Conservation (phyloP, 2,888 invertebrate species). For the Lobophora halterata region DNA sequence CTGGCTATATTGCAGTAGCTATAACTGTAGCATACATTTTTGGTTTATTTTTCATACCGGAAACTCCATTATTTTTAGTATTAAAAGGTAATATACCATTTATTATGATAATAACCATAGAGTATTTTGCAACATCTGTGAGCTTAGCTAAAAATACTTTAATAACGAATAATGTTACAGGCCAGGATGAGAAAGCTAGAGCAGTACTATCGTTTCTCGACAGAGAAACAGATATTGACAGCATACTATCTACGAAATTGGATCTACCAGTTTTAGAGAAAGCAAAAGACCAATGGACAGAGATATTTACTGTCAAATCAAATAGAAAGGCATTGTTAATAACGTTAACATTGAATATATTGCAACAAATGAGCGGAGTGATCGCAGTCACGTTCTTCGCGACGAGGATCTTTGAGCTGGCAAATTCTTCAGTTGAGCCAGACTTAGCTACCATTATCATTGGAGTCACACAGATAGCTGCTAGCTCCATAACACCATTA, state of each 20-base stretch:
- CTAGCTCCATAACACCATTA: slow-evolving; percentile 43
- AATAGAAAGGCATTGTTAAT: slow-evolving; percentile 49
- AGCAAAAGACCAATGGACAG: slow-evolving; percentile 35
- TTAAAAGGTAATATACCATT: slow-evolving; percentile 37
- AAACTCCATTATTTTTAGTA: slow-evolving; percentile 46
- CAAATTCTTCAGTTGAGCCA: slow-evolving; percentile 43
- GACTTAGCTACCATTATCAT: slow-evolving; percentile 50
- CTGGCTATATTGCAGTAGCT: slow-evolving; percentile 35
- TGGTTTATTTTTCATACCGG: slow-evolving; percentile 39
- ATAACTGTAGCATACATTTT: slow-evolving; percentile 29
- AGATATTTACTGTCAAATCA: slow-evolving; percentile 41
- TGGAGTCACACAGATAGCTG: slow-evolving; percentile 42
- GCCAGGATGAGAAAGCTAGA: slow-evolving; percentile 35
- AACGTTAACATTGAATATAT: slow-evolving; percentile 36
- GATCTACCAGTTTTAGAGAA: slow-evolving; percentile 24
- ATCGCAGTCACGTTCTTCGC: slow-evolving; percentile 43
- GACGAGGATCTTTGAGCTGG: slow-evolving; percentile 47
- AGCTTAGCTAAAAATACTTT: too few relatives aligned
- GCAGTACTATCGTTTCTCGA: slow-evolving; percentile 39
- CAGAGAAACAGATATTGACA: slow-evolving; percentile 42
- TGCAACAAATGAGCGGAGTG: slow-evolving; percentile 49
- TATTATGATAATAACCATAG: too few relatives aligned
- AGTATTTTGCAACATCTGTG: too few relatives aligned
- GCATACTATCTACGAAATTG: slow-evolving; percentile 31
- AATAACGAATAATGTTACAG: too few relatives aligned